phyloP scores from a whole-genome alignment of 2,888 invertebrate species.

The Rutpela maculata region DNA sequence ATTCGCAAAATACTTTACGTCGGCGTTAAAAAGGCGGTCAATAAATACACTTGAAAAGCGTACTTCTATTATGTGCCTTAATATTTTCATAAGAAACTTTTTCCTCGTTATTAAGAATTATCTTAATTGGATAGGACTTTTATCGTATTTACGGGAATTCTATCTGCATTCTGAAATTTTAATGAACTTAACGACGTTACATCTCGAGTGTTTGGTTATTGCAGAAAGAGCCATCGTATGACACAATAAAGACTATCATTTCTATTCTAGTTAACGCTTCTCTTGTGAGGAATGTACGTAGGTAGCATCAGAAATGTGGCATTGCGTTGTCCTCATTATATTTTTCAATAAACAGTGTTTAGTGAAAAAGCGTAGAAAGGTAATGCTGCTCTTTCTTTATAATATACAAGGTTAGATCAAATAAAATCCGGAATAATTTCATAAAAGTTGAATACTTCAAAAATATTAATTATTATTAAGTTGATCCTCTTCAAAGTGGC shows the following conservation, averaged over 20 bases:
- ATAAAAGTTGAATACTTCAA: too few species aligned
- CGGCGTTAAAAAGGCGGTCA: slow-evolving; percentile 1
- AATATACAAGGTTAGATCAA: too few species aligned
- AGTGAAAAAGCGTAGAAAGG: too few species aligned
- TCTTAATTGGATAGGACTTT: slow-evolving; percentile 1
- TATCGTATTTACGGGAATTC: background rate
- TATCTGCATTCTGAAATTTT: background rate
- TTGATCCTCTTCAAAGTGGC: too few species aligned
- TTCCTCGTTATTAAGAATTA: slow-evolving; percentile 1
- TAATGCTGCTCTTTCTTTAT: too few species aligned
- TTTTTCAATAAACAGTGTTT: too few species aligned
- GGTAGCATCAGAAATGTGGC: too few species aligned
- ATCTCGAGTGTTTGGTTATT: background rate
- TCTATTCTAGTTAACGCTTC: background rate
- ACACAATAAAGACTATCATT: background rate
- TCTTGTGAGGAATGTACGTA: too few species aligned
- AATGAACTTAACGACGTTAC: background rate
- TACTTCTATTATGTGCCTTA: background rate
- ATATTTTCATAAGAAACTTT: background rate
- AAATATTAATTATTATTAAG: too few species aligned
- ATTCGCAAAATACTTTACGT: background rate
- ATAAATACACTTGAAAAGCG: background rate
- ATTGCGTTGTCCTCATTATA: too few species aligned
- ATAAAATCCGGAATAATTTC: too few species aligned
- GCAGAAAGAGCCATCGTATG: too few species aligned